phyloP scores from a whole-genome alignment of 2,797 vertebrate species.

The Tachyglossus aculeatus region DNA sequence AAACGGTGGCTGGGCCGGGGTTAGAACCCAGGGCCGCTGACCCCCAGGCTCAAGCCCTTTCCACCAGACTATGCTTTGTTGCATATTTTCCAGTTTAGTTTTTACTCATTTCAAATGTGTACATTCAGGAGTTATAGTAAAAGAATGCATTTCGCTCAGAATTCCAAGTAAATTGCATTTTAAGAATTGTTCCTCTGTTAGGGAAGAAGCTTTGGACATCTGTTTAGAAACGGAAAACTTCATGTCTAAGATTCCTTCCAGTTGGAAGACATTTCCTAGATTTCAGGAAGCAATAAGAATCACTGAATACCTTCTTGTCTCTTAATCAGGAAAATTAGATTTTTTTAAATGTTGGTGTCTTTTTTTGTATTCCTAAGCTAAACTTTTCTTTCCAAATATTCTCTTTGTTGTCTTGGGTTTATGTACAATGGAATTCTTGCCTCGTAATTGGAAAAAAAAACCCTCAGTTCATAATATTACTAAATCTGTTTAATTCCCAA shows the following conservation, averaged over 20 bases:
- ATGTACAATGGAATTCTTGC: conserved; percentile 18
- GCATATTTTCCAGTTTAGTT: background rate
- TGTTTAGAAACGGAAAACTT: conserved; percentile 49
- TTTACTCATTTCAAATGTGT: conserved; percentile 29
- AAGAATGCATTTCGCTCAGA: conserved; percentile 20
- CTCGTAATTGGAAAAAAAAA: background rate
- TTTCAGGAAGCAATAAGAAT: conserved; percentile 30
- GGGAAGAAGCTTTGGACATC: conserved; percentile 38
- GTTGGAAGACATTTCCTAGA: conserved; percentile 36
- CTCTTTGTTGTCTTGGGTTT: conserved; percentile 21
- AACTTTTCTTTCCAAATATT: conserved; percentile 27
- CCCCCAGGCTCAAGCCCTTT: no score
- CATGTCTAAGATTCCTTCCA: conserved; percentile 42
- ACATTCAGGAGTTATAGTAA: no score
- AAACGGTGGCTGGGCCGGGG: no score
- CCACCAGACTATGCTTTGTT: no score
- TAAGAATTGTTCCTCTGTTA: conserved; percentile 32
- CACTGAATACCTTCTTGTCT: conserved; percentile 14
- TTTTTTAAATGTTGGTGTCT: background rate
- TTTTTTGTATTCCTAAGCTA: conserved; percentile 32
- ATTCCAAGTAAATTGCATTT: conserved; percentile 33
- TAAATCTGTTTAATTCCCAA: conserved; percentile 40
- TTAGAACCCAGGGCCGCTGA: no score
- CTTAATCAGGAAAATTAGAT: conserved; percentile 31
- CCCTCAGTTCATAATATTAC: conserved; percentile 17